Evolutionary conservation across 2,113 vertebrate species (phyloP).

Genomic region (Trinectes maculatus): DNA sequence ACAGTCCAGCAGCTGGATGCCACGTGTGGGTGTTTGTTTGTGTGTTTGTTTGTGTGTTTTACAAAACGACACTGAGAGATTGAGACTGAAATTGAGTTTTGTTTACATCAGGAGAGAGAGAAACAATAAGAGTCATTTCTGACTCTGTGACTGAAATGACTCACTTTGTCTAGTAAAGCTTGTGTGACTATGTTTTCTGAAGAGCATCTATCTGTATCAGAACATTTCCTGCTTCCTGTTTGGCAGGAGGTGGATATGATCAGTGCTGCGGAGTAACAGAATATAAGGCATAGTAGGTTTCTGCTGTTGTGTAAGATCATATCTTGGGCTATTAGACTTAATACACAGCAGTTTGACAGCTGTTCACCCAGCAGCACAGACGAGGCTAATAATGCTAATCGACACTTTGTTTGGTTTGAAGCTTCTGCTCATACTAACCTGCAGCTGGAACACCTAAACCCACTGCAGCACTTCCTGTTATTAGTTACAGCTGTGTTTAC

Average conservation of each 20-base stretch:
- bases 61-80: neutral
- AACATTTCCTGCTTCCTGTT: conserved; percentile 2
- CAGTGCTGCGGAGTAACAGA: neutral
- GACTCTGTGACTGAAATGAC: conserved; percentile 15
- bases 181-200: conserved; percentile 15
- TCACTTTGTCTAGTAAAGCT: conserved; percentile 9
- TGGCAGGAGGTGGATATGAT: neutral
- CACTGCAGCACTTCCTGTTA: neutral
- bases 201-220: conserved; percentile 19
- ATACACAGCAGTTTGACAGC: neutral
- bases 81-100: conserved; percentile 26
- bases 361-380: neutral
- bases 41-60: conserved; percentile 15
- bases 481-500: neutral
- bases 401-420: neutral
- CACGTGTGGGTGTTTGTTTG: conserved; percentile 7
- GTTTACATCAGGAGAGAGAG: conserved; percentile 1
- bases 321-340: neutral
- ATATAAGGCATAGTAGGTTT: no score
- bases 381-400: neutral
- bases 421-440: neutral
- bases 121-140: conserved; percentile 17
- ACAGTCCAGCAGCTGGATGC: conserved; percentile 60
- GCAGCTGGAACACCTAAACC: neutral
- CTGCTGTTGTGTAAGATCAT: no score